phyloP scores from a whole-genome alignment of 2,113 vertebrate genomes.

The Entomyzon cyanotis region DNA sequence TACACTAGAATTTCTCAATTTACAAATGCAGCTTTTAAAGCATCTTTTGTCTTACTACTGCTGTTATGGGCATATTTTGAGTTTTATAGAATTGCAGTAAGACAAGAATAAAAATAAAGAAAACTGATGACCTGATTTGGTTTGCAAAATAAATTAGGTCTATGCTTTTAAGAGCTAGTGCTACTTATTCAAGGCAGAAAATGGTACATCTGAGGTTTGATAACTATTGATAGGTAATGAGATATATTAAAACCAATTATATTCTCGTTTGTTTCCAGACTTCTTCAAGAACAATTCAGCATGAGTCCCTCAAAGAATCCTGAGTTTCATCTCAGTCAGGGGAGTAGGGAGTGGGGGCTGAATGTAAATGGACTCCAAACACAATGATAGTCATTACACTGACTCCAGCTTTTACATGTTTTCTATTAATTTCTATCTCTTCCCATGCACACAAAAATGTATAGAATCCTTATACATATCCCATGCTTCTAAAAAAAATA shows the following conservation, averaged over 20 bases:
- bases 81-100: neutral
- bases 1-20: neutral
- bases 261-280: neutral
- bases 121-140: neutral
- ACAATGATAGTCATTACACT: neutral
- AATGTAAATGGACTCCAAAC: neutral
- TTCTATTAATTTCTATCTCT: neutral
- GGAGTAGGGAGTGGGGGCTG: fast-evolving
- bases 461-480: neutral
- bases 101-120: neutral
- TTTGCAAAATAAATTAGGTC: neutral
- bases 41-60: neutral
- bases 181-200: neutral
- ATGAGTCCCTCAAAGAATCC: neutral
- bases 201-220: neutral
- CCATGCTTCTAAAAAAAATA: neutral
- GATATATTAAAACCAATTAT: neutral
- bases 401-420: neutral
- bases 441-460: neutral
- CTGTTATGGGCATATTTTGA: neutral
- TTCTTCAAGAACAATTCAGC: neutral
- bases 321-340: neutral
- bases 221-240: neutral
- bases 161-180: neutral
- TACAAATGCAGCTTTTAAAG: neutral